phyloP scores from a whole-genome alignment of 2,113 vertebrate genomes.

The Ascaphus truei region DNA sequence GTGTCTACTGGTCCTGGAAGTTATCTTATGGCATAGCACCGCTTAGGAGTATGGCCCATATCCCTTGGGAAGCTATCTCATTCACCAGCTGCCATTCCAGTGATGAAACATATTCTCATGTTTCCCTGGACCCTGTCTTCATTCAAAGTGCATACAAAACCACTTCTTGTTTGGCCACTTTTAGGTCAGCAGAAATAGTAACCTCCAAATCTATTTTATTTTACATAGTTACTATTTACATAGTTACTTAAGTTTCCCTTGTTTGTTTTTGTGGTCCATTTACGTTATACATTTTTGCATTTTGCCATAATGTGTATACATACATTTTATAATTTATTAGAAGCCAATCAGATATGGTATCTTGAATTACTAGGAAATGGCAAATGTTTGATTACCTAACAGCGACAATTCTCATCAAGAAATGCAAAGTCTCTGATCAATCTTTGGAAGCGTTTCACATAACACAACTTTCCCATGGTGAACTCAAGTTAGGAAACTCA shows the following conservation, averaged over 20 bases:
- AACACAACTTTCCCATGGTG: constrained; percentile 7
- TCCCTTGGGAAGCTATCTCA: no score
- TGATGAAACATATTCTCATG: no score
- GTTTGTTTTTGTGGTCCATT: neutral
- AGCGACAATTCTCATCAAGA: constrained; percentile 18
- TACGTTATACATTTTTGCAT: neutral
- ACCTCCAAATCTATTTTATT: no score
- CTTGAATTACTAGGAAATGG: constrained; percentile 3
- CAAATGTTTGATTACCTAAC: constrained; percentile 5
- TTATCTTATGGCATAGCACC: no score
- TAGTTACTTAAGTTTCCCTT: neutral
- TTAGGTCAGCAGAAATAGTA: no score
- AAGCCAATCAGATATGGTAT: constrained; percentile 21
- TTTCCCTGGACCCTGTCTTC: no score
- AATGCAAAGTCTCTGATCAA: constrained; percentile 4
- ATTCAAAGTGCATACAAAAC: no score
- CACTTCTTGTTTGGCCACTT: no score
- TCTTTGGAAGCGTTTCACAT: neutral
- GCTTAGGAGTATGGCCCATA: no score
- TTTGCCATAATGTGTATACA: neutral
- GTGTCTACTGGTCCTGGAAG: no score
- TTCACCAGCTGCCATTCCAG: no score
- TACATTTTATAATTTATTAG: neutral
- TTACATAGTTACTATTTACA: no score
- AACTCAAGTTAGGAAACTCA: neutral